A percentile compares a stretch with the other conserved stretches of the same genome.
phyloP scores from a whole-genome alignment of 2,888 invertebrate species.

The Gymnoscelis rufifasciata region DNA sequence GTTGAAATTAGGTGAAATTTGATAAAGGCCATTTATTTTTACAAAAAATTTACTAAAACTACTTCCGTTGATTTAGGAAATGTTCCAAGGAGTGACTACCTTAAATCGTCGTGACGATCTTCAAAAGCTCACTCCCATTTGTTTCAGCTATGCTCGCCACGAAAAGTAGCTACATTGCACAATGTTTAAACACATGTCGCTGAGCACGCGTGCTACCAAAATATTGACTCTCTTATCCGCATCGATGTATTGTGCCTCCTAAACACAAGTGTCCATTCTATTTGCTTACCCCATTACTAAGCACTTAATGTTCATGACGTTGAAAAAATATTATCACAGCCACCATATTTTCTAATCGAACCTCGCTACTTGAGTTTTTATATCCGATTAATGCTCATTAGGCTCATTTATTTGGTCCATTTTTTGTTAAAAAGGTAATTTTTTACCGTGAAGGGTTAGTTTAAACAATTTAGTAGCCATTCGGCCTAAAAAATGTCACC shows the following conservation, averaged over 20 bases:
- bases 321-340: slow-evolving; percentile 65
- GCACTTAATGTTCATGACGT: slow-evolving; percentile 60
- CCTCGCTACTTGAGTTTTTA: slow-evolving; percentile 62
- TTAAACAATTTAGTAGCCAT: slow-evolving; percentile 70
- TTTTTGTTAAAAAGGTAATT: slow-evolving; percentile 62
- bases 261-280: slow-evolving; percentile 63
- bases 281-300: slow-evolving; percentile 70
- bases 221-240: slow-evolving; percentile 75
- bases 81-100: too few relatives aligned
- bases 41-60: too few relatives aligned
- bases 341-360: slow-evolving; percentile 60
- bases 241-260: slow-evolving; percentile 62
- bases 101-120: slow-evolving; percentile 39
- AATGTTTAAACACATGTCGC: slow-evolving; percentile 76
- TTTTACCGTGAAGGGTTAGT: slow-evolving; percentile 67
- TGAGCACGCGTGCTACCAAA: slow-evolving; percentile 71
- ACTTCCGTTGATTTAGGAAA: too few relatives aligned
- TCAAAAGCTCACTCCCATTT: slow-evolving; percentile 55
- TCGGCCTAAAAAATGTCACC: slow-evolving; percentile 75
- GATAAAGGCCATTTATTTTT: too few relatives aligned
- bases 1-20: too few relatives aligned
- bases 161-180: slow-evolving; percentile 49
- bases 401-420: slow-evolving; percentile 64
- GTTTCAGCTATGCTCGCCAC: slow-evolving; percentile 39
- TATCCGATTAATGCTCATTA: slow-evolving; percentile 47